Base-by-base conservation (phyloP, 2,797 vertebrate genomes). In the Ambastaia sidthimunki region DNA sequence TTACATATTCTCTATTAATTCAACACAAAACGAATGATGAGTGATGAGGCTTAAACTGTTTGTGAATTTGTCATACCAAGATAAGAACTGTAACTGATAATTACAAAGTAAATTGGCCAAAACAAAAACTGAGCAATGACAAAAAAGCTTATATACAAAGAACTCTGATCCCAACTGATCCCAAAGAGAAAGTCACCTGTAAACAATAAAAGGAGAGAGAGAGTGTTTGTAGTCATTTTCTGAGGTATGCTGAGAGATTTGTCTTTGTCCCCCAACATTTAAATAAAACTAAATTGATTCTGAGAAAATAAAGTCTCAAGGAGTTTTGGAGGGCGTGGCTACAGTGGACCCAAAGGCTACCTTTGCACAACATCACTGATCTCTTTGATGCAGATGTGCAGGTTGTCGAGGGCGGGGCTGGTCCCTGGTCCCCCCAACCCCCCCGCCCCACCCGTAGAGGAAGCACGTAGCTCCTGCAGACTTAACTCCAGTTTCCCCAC, bases 361-460 rank as follows among this genome's bases (percentile, higher is more conserved):
- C 98, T 99, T 93, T 99, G 97, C 70, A 99, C 97, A 85, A 99
- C 96, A 11, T 99, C 97, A 50, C 96, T 98, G 92, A 99, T 98
- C 92, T 99, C 98, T 94, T 97, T 98, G 85, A 99, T 96, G 90
- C 96, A 98, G 15, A 94, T 94, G 91, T 98, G 90, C 90, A 99
- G 95, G 94, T 98, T 98, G 93, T 96, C 97, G 89, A 98, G 92
- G 88, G 97, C 95, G 9, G 95, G 95, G 89, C 94, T 96, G 77
- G 86, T 67, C 66, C 86, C 86, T 69, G 73, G 84, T 78, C 91
- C 85, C 0, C n/a, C n/a, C n/a, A n/a, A n/a, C n/a, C n/a, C n/a
- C n/a, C n/a, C n/a, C n/a, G n/a, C n/a, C 55, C 93, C 85, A 34
- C 95, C 93, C 1, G 95, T 92, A 0, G 96, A 97, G 10, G 97